Evolutionary conservation across 1,140 invertebrate genomes (phyloP), one percentile per base, ranked within the genome.

Genomic region (Oppia nitens): DNA sequence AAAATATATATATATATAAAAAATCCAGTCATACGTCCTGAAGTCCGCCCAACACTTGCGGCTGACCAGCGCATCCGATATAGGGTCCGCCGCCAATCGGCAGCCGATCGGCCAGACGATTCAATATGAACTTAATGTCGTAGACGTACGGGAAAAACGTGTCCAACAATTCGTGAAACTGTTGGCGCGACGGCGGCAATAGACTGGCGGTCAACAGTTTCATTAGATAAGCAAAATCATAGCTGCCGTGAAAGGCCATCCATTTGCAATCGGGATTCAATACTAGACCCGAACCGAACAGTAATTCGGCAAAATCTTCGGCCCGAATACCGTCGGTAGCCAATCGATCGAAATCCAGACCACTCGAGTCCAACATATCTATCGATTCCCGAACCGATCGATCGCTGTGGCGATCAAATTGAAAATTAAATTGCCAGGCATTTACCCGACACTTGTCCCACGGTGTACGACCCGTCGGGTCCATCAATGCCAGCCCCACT

Each of bases 321-420:
- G 91, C 86, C 68, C 95, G 88, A 61, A 98, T 97, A 20, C 95
- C 95, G 70, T 98, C 89, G 70, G 92, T 88, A 77, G 94, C 89
- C 69, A 96, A 91, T 73, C 92, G 89, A 68, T 93, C 86, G 71
- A 98, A 98, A 70, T 97, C 90, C 61, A 98, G 90, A 28, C 93
- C 93, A 54, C 90, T 94, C 71, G 94, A 93, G 69, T 86, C 83
- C 32, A 98, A 76, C 66, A 98, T 79, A 71, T 97, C 92, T 71
- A 98, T 97, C 60, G 90, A 95, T 69, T 97, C 93, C 73, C 96
- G 89, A 25, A 92, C 92, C 75, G 94, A 96, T 90, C 96, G 95
- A 68, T 97, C 93, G 74, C 93, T 90, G 60, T 87, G 92, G 4
- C 78, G 65, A 70, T 75, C 76, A 66, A 78, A 79, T 60, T 75